Percentiles rank a stretch among this genome's conserved stretches.
These are phyloP conservation scores for Copsychus sechellarum DNA, from an alignment of 2,113 vertebrate genomes.

Conservation along the genomic window DNA sequence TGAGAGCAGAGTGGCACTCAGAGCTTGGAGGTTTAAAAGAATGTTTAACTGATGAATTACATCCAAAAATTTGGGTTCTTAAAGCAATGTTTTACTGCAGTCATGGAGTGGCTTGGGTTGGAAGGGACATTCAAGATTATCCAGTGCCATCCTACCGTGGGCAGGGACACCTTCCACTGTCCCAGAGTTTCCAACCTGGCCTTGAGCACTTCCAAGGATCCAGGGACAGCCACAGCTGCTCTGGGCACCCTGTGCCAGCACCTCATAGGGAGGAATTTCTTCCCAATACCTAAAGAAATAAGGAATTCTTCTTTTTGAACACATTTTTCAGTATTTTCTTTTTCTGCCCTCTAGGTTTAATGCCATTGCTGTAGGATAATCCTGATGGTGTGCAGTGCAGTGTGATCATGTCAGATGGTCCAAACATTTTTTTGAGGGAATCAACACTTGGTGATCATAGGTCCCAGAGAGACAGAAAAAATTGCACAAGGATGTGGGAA, in stretches of 20 bases:
- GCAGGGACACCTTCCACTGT: neutral
- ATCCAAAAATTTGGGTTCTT: neutral
- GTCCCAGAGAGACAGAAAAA: neutral
- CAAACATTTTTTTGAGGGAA: neutral
- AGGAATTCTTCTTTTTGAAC: neutral
- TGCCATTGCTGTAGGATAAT: neutral
- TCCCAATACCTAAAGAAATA: neutral
- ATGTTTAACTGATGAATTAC: neutral
- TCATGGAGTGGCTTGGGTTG: neutral
- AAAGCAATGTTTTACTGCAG: neutral
- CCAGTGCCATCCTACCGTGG: neutral
- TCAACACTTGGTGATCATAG: neutral
- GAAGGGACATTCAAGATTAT: accelerated
- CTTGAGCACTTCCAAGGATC: neutral
- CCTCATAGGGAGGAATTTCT: neutral
- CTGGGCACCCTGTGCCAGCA: neutral
- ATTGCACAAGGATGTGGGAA: neutral
- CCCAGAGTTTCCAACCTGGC: neutral
- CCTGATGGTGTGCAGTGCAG: neutral
- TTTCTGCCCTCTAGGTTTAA: neutral
- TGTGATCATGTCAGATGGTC: neutral
- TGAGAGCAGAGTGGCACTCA: neutral
- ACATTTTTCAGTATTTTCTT: neutral
- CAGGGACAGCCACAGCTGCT: neutral
- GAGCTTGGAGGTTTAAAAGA: neutral